These are phyloP conservation scores for Vesta saturnalis DNA, from an alignment of 2,888 invertebrate species.

Conservation along the genomic window DNA sequence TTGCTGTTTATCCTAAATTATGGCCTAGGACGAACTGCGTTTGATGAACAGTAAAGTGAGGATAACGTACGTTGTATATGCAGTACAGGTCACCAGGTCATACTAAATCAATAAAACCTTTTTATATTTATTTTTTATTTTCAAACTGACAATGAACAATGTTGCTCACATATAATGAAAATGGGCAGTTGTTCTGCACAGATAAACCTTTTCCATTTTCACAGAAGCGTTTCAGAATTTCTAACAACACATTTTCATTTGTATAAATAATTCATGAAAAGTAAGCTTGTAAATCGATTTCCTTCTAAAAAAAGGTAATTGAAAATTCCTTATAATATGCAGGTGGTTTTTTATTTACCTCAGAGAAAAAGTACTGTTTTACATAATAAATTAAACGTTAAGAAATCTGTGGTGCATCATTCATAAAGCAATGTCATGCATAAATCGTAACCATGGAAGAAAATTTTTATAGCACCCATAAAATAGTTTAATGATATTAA, in stretches of 20 bases:
- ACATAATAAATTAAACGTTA: constrained; percentile 5
- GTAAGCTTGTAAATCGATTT: background rate
- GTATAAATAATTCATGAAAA: background rate
- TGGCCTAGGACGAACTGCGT: constrained; percentile 18
- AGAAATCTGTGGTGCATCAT: constrained; percentile 1
- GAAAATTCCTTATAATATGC: background rate
- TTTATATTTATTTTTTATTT: constrained; percentile 27
- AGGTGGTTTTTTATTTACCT: background rate
- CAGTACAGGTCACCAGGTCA: constrained; percentile 27
- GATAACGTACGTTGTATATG: constrained; percentile 25
- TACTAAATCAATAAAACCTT: constrained; percentile 26
- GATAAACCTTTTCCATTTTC: constrained; percentile 18
- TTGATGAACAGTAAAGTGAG: constrained; percentile 34
- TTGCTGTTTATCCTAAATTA: constrained; percentile 30
- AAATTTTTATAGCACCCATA: constrained; percentile 15
- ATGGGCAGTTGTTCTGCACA: constrained; percentile 25
- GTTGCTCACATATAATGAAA: constrained; percentile 23
- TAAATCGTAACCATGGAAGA: constrained; percentile 21
- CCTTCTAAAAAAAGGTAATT: background rate
- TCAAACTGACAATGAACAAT: constrained; percentile 20
- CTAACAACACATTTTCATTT: constrained; percentile 8
- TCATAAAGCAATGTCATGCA: constrained; percentile 11
- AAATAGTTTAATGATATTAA: constrained; percentile 27
- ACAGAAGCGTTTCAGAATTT: constrained; percentile 17
- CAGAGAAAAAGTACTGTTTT: background rate